Percentiles rank a stretch among this genome's conserved stretches.
These are phyloP conservation scores for Unio pictorum DNA, from an alignment of 2,888 invertebrate genomes.

Conservation along the genomic window DNA sequence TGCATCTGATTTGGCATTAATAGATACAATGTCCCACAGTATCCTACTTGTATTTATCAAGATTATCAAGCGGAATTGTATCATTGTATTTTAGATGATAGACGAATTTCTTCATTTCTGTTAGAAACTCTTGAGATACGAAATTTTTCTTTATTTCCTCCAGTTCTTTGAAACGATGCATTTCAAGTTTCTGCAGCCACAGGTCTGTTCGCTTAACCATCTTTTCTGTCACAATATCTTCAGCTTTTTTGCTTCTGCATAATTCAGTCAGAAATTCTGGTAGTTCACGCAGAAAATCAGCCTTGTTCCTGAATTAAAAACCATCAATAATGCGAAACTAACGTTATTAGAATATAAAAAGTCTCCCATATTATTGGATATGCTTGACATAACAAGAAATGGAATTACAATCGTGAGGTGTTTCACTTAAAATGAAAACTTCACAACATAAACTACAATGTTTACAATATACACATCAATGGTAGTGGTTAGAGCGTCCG, in stretches of 20 bases:
- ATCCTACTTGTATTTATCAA: no score
- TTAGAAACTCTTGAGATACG: not conserved
- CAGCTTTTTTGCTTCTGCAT: slow-evolving; percentile 3
- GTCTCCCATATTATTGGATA: no score
- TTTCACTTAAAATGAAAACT: no score
- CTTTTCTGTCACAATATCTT: not conserved
- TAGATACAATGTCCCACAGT: no score
- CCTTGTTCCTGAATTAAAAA: not conserved
- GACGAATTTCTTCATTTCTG: slow-evolving; percentile 6
- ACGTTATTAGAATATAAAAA: no score
- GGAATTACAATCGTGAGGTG: no score
- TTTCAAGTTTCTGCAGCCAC: slow-evolving; percentile 4
- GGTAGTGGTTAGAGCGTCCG: no score
- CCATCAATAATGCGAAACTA: not conserved
- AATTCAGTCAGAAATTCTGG: not conserved
- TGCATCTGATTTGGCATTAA: no score
- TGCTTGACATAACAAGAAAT: no score
- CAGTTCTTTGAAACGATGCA: not conserved
- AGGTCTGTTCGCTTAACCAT: not conserved
- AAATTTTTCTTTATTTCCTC: slow-evolving; percentile 3
- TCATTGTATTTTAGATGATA: slow-evolving; percentile 3
- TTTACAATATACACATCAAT: no score
- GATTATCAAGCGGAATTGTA: no score
- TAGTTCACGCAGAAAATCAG: not conserved
- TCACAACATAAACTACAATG: no score